Evolutionary conservation across 2,113 vertebrate genomes (phyloP).

Genomic region (Herpailurus yagouaroundi): DNA sequence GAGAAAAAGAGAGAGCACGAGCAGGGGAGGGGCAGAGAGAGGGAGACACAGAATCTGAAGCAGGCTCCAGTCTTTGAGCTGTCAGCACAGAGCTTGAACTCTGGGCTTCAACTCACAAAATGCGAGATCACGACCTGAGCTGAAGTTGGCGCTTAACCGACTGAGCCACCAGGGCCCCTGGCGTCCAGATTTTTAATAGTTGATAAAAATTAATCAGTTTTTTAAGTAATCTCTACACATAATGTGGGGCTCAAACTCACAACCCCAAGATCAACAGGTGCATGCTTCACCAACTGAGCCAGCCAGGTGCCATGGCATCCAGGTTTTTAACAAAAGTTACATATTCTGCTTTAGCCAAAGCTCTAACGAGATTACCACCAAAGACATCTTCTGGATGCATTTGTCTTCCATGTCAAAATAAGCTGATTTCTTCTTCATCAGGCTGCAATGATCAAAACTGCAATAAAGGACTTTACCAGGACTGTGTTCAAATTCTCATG

Average conservation of each 20-base stretch:
- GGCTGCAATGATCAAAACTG: background rate
- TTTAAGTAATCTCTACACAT: background rate
- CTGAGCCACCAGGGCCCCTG: background rate
- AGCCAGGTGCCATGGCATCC: background rate
- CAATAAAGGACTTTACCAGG: background rate
- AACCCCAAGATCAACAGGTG: background rate
- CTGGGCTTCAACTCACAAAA: too few relatives aligned
- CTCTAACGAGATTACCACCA: background rate
- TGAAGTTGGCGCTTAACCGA: too few relatives aligned
- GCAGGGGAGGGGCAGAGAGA: too few relatives aligned
- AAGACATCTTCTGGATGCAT: background rate
- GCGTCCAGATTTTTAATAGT: background rate
- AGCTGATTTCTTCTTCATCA: slow-evolving; percentile 11
- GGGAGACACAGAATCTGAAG: too few relatives aligned
- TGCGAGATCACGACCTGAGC: too few relatives aligned
- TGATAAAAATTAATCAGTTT: background rate
- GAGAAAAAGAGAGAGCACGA: too few relatives aligned
- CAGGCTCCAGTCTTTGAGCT: too few relatives aligned
- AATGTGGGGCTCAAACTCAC: background rate
- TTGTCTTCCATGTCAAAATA: background rate
- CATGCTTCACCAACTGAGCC: background rate
- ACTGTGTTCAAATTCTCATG: background rate
- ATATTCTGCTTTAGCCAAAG: background rate
- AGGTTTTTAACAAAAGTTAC: slow-evolving; percentile 44
- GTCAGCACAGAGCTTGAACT: too few relatives aligned